phyloP scores from a whole-genome alignment of 30 jellyfish, hydroid and myxozoan genomes.

The Aurelia coerulea region DNA sequence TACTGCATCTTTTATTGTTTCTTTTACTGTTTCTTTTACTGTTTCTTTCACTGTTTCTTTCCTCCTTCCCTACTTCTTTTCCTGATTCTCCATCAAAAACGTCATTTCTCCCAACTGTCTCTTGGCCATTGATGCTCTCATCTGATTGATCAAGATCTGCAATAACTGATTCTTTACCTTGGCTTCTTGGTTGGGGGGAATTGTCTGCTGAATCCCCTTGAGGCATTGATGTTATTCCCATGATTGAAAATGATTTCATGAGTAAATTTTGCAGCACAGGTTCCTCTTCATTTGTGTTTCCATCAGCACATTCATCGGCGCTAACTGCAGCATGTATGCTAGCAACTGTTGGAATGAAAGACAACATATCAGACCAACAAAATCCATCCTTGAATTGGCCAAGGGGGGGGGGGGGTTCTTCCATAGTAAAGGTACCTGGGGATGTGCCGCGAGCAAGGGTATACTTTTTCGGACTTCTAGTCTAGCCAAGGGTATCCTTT shows the following conservation, averaged over 20 bases:
- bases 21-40: neutral
- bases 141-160: neutral
- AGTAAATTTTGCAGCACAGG: conserved; percentile 1
- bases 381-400: too few relatives aligned
- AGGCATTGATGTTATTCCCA: conserved; percentile 3
- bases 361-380: too few relatives aligned
- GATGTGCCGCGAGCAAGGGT: too few relatives aligned
- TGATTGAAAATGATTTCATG: conserved; percentile 11
- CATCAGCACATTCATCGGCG: conserved; percentile 19
- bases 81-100: neutral
- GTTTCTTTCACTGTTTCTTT: neutral
- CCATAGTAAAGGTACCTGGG: too few relatives aligned
- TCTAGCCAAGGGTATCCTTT: too few relatives aligned
- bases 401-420: too few relatives aligned
- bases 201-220: conserved; percentile 4
- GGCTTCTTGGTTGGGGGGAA: neutral
- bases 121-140: neutral
- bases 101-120: neutral
- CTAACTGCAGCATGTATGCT: neutral
- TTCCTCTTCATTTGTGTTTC: conserved; percentile 19
- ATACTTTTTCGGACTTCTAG: too few relatives aligned
- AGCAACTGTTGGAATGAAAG: too few relatives aligned
- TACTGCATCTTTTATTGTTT: neutral
- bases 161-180: neutral
- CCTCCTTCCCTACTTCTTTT: neutral